Conservation (phyloP, 2,888 invertebrate species). For the Sphinx pinastri region DNA sequence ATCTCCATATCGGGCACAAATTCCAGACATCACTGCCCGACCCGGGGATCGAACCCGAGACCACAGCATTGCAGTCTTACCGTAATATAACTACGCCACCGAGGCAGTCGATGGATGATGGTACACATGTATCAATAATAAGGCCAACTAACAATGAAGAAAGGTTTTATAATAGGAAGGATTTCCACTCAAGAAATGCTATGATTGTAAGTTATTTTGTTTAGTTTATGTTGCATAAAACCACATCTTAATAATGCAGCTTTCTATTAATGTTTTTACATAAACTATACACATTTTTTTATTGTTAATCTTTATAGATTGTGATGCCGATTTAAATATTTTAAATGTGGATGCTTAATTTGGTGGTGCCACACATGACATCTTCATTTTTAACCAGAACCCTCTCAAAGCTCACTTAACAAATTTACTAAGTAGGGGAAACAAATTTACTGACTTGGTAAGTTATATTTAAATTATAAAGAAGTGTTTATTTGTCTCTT, state of each 20-base stretch:
- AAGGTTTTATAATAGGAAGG: background rate
- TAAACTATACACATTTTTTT: background rate
- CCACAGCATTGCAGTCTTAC: too few relatives aligned
- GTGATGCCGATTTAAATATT: background rate
- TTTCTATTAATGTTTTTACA: too few relatives aligned
- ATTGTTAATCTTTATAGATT: background rate
- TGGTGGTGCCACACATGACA: background rate
- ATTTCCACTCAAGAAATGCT: background rate
- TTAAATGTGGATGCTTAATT: background rate
- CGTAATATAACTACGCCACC: too few relatives aligned
- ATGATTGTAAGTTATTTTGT: constrained; percentile 1
- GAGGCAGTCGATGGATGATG: too few relatives aligned
- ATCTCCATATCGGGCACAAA: too few relatives aligned
- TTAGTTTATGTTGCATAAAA: background rate
- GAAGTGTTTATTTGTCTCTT: background rate
- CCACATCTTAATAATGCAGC: background rate
- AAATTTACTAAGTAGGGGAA: background rate
- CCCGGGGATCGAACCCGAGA: too few relatives aligned
- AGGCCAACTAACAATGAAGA: too few relatives aligned
- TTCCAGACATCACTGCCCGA: too few relatives aligned
- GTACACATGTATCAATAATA: too few relatives aligned
- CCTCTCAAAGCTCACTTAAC: background rate
- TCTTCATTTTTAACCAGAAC: background rate
- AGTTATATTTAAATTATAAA: background rate
- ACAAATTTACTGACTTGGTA: background rate